Evolutionary conservation across 2,113 vertebrate genomes (phyloP), one percentile per base, ranked within the genome.

Genomic region (Oncorhynchus gorbuscha): DNA sequence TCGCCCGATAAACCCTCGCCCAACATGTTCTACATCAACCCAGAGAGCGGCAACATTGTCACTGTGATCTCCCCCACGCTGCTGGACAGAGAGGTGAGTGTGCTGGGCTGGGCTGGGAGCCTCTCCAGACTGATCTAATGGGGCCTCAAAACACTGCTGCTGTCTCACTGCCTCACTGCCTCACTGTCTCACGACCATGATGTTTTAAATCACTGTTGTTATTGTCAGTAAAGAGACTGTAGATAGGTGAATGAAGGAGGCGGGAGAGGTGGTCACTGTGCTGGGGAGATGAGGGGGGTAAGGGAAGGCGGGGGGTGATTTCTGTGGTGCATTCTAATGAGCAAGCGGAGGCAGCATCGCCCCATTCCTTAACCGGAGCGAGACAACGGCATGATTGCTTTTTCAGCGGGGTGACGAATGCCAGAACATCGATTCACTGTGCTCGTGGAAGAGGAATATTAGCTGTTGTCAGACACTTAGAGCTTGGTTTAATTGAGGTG

Each of bases 1-100:
- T 96, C 95, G 0, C 98, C 98, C 4, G 95, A 95, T 89, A 97
- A 96, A 81, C 98, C 98, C 0, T 97, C 96, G 1, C 96, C 96
- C 5, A 97, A 97, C 90, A 99, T 99, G 98, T 99, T 99, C 94
- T 96, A 95, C 89, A 99, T 99, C 26, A 96, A 99, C 55, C 95
- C 96, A 0, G 98, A 99, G 48, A 96, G 95, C 80, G 98, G 98
- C 65, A 96, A 98, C 88, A 97, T 99, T 0, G 96, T 99, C 83
- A 99, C 98, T 0, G 95, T 97, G 28, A 98, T 99, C 85, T 94
- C 96, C 1, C 94, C 97, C 0, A 81, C 87, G 0, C 87, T 97
- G 78, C 89, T 99, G 61, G 97, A 99, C 92, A 93, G 98, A 65
- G 98, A 99, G 95, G 97, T 99, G 74, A 87, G 94, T 67, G 16